Base-by-base conservation (phyloP, 53 echinoderm and acorn worm species). In the Holothuria scabra region DNA sequence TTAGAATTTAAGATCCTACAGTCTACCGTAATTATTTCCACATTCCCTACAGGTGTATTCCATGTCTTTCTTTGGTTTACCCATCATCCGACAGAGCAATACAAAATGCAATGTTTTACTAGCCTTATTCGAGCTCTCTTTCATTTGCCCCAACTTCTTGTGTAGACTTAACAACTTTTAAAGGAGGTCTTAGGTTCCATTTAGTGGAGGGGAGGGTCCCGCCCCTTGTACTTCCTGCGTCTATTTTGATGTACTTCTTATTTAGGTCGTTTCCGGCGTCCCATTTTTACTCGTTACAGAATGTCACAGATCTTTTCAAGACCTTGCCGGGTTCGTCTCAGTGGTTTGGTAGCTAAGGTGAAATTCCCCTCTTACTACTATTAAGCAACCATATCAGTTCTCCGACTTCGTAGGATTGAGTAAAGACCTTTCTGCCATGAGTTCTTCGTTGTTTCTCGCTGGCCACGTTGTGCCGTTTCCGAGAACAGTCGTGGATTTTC, bases 201-300 rank as follows among this genome's bases (percentile, higher is more conserved):
- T 41, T 52, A 74, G 23, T n/a, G 49, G 6, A 74, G 52, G 26
- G 74, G 74, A 23, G 74, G 74, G 48, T 74, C 74, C 0, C 49
- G 52, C 7, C 74, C 74, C 11, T 44, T 48, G 20, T 74, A 74
- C 12, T 12, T 14, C 52, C 66, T 86, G 23, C 79, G 64, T 38
- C 86, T 48, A 46, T 85, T 56, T 49, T 76, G 67, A 28, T 85
- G 86, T 14, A 75, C 60, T 16, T n/a, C n/a, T n/a, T n/a, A n/a
- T n/a, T n/a, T n/a, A n/a, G n/a, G n/a, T n/a, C n/a, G 6, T 4
- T 48, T 48, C 14, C 48, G 48, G 11, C 1, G 48, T 3, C 9
- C 48, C 48, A 48, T 48, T 38, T 32, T 14, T 12, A 70, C 70
- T 34, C 70, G 70, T 1, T 34, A 38, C 29, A 41, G 18, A 11